Evolutionary conservation across 1,140 invertebrate genomes (phyloP).

Genomic region (Chlorops oryzae): DNA sequence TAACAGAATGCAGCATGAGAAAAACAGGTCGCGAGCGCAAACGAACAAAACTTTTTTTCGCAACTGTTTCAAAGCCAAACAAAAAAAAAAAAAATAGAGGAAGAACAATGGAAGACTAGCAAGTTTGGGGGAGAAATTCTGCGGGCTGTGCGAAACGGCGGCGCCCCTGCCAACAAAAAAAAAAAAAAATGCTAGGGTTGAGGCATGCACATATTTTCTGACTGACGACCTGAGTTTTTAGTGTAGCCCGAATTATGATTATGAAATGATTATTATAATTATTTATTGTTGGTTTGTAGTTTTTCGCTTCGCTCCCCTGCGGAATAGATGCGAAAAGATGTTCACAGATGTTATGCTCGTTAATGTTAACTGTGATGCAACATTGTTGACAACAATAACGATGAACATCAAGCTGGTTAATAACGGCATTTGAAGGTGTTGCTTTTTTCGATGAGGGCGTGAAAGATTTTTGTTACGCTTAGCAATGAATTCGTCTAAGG

Average conservation of each 20-base stretch:
- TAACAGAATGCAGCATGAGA: no score
- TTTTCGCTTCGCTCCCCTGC: no score
- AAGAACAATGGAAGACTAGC: constrained; percentile 1
- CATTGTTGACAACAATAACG: no score
- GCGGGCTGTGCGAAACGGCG: background rate
- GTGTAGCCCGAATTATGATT: constrained; percentile 21
- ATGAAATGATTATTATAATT: constrained; percentile 47
- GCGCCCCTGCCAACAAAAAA: background rate
- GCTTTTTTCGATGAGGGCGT: no score
- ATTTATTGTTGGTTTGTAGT: constrained; percentile 31
- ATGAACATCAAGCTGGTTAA: no score
- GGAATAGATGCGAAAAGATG: background rate
- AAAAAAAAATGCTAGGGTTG: no score
- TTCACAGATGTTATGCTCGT: constrained; percentile 39
- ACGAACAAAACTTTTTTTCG: constrained; percentile 6
- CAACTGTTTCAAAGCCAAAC: constrained; percentile 10
- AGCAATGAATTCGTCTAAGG: no score
- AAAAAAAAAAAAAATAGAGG: background rate
- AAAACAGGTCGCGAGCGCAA: background rate
- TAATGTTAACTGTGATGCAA: constrained; percentile 33
- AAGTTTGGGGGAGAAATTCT: background rate
- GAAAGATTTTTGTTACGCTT: no score
- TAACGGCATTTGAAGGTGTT: no score
- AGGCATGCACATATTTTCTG: no score
- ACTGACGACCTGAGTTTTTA: no score